Conservation (phyloP, 2,113 vertebrate genomes). For the Felis catus region DNA sequence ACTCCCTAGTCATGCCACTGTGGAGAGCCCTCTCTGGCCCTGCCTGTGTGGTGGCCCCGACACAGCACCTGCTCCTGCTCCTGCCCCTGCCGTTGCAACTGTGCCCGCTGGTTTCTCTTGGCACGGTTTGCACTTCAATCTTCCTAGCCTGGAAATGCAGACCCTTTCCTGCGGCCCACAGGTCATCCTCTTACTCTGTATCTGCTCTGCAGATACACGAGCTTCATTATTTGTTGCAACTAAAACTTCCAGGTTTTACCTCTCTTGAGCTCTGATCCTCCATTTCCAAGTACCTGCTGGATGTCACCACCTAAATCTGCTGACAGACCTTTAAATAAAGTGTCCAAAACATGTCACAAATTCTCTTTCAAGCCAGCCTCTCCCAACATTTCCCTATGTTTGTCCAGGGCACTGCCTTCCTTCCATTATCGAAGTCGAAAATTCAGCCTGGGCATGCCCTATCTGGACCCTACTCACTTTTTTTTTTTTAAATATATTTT, state of each 20-base stretch:
- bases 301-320: background rate
- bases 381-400: background rate
- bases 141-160: background rate
- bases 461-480: background rate
- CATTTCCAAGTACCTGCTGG: background rate
- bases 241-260: background rate
- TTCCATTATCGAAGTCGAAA: background rate
- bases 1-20: background rate
- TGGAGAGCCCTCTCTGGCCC: background rate
- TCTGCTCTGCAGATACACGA: background rate
- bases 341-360: background rate
- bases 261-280: background rate
- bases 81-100: background rate
- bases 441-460: background rate
- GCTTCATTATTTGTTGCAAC: background rate
- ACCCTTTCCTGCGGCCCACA: background rate
- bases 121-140: background rate
- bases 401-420: background rate
- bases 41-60: background rate
- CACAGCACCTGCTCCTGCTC: accelerated
- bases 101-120: background rate
- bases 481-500: background rate
- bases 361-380: background rate
- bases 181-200: background rate
- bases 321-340: background rate